These are phyloP conservation scores for Ovis canadensis DNA, from an alignment of 2,113 vertebrate species.

Conservation along the genomic window DNA sequence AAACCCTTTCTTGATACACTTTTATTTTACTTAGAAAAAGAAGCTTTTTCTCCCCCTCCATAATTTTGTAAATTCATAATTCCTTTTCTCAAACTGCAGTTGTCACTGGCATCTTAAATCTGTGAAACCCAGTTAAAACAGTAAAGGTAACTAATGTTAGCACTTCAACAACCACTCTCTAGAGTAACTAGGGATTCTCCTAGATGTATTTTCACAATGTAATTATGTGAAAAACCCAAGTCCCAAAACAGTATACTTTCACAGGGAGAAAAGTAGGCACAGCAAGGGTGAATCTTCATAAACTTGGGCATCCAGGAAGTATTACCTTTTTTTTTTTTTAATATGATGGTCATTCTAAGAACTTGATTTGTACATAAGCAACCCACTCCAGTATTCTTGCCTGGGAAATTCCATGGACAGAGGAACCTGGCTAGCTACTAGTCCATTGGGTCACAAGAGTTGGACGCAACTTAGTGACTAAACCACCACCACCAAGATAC, in stretches of 20 bases:
- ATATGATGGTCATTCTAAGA: not conserved
- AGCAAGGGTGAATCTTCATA: not conserved
- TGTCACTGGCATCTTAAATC: not conserved
- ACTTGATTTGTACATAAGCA: not conserved
- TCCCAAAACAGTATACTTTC: not conserved
- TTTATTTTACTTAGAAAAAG: slow-evolving; percentile 15
- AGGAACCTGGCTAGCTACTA: not conserved
- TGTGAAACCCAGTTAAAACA: not conserved
- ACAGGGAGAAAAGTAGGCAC: not conserved
- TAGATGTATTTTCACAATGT: not conserved
- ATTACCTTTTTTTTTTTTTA: not conserved
- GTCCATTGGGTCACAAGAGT: not conserved
- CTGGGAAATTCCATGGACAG: not conserved
- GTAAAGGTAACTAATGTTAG: not conserved
- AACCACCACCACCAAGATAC: not conserved
- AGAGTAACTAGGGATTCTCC: not conserved
- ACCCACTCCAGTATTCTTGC: not conserved
- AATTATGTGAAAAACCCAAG: not conserved
- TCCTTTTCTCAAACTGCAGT: not conserved
- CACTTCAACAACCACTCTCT: not conserved
- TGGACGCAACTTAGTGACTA: not conserved
- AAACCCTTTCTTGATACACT: not conserved
- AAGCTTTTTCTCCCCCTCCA: not conserved
- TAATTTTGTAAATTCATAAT: not conserved
- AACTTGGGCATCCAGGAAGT: not conserved